These are phyloP conservation scores for Lycophotia porphyrea DNA, from an alignment of 2,888 invertebrate species.

Conservation along the genomic window DNA sequence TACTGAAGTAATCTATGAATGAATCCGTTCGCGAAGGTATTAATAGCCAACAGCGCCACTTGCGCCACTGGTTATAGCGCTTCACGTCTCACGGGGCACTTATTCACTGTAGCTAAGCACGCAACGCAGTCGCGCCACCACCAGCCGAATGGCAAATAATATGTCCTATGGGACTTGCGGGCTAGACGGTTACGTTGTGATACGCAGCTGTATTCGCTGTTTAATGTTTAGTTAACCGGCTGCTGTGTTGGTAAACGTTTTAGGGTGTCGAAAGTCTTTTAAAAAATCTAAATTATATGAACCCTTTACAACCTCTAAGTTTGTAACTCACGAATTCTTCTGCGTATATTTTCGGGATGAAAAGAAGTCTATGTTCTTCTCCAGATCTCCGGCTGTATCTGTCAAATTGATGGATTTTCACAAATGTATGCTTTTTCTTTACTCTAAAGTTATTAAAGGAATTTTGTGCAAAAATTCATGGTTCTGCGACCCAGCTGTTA, in stretches of 20 bases:
- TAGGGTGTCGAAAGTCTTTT: background rate
- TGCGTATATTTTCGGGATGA: background rate
- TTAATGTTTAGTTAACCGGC: background rate
- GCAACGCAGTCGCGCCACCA: slow-evolving; percentile 15
- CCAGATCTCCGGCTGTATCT: background rate
- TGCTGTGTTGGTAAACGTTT: background rate
- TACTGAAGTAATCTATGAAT: slow-evolving; percentile 5
- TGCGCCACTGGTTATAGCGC: slow-evolving; percentile 1
- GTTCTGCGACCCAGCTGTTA: background rate
- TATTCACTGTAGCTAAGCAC: slow-evolving; percentile 21
- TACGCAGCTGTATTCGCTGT: background rate
- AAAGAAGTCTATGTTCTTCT: background rate
- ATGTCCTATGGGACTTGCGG: slow-evolving; percentile 6
- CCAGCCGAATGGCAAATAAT: slow-evolving; percentile 3
- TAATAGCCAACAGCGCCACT: slow-evolving; percentile 18
- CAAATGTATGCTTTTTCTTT: background rate
- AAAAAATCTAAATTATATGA: background rate
- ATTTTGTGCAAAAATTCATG: background rate
- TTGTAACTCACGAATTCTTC: background rate
- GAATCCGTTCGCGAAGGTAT: slow-evolving; percentile 13
- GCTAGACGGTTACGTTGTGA: slow-evolving; percentile 6
- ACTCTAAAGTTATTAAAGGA: background rate
- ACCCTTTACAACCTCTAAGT: background rate
- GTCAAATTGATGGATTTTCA: background rate
- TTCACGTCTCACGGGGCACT: slow-evolving; percentile 25